Conservation (phyloP, 2,113 vertebrate species). For the Dasyornis broadbenti region DNA sequence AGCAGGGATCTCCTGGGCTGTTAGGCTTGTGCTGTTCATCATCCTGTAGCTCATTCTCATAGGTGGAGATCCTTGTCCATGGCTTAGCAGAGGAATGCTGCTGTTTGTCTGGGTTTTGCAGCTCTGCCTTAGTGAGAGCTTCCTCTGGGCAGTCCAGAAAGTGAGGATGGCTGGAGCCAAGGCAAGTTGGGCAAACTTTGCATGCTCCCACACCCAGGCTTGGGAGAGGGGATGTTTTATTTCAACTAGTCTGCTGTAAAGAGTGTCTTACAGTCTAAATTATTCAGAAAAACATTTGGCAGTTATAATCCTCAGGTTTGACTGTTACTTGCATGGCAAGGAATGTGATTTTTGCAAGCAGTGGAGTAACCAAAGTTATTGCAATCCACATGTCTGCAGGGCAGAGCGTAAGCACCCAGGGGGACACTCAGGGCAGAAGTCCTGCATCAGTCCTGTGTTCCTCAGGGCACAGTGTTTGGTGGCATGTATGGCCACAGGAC, state of each 20-base stretch:
- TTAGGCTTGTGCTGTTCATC: neutral
- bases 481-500: accelerated
- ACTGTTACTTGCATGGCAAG: neutral
- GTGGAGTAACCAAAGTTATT: neutral
- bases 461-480: neutral
- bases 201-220: neutral
- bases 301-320: neutral
- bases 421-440: neutral
- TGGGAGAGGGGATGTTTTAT: neutral
- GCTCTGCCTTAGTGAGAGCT: neutral
- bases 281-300: neutral
- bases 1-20: neutral
- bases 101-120: neutral
- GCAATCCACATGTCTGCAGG: neutral
- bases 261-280: neutral
- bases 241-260: neutral
- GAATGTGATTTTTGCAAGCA: neutral
- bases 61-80: neutral
- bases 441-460: neutral
- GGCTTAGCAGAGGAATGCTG: neutral
- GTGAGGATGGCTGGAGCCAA: neutral
- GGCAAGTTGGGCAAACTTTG: neutral
- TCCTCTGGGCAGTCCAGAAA: neutral
- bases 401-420: neutral
- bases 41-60: neutral